These are phyloP conservation scores for Polyodon spathula DNA, from an alignment of 2,113 vertebrate species.

Conservation along the genomic window DNA sequence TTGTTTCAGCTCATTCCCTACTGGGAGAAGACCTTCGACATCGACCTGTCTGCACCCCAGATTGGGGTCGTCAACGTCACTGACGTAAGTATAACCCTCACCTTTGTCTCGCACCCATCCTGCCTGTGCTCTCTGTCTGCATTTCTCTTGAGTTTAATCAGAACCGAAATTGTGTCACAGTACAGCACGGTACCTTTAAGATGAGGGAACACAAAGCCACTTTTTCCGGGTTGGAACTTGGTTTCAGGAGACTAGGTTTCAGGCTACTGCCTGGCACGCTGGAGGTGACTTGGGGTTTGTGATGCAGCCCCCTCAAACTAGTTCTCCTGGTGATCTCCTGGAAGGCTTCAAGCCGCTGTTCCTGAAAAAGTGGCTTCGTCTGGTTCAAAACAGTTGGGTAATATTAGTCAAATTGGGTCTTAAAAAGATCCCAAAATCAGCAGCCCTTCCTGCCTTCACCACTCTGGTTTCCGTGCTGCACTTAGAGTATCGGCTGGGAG, in stretches of 20 bases:
- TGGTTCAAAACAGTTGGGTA: not conserved
- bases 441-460: not conserved
- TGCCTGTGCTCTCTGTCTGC: not conserved
- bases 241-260: too few species aligned
- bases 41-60: slow-evolving; percentile 75
- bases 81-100: slow-evolving; percentile 62
- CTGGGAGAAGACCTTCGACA: slow-evolving; percentile 84
- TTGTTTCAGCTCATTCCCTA: slow-evolving; percentile 73
- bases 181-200: too few species aligned
- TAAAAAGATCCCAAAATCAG: not conserved
- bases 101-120: not conserved
- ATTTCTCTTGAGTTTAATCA: not conserved
- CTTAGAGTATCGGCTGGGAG: too few species aligned
- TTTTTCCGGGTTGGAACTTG: not conserved
- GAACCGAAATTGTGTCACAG: too few species aligned
- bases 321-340: too few species aligned
- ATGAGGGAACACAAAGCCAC: too few species aligned
- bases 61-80: slow-evolving; percentile 82
- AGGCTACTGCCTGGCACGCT: too few species aligned
- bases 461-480: too few species aligned
- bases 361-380: too few species aligned
- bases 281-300: not conserved
- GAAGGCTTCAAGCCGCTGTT: too few species aligned
- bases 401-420: not conserved
- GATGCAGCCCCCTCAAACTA: too few species aligned